Evolutionary conservation across 2,113 vertebrate species (phyloP), one percentile per base, ranked within the genome.

Genomic region (Plecturocebus donacophilus): DNA sequence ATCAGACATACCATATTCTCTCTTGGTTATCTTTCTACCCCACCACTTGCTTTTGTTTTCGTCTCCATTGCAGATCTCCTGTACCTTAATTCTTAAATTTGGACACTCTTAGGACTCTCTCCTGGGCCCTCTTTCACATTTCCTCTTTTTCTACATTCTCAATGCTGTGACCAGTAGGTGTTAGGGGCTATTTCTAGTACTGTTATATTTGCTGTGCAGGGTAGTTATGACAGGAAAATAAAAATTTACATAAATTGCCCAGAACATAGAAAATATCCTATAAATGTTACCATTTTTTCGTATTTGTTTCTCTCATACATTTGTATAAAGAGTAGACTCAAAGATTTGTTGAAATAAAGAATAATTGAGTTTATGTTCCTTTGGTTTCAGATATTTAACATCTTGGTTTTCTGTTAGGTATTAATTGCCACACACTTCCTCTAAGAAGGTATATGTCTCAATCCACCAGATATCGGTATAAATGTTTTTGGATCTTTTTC

Each of bases 231-330:
- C 16, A 42, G 8, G 52, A 77, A 77, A 96, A 47, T 47, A 76
- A 54, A 32, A 64, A 30, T 83, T 92, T 14, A 49, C 3, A 66
- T 75, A 30, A 79, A 54, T 30, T 79, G 0, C 25, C 30, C 58
- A 88, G 38, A 73, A 80, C 80, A 91, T 21, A 84, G 35, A 92
- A 88, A 89, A 92, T 92, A 91, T 49, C 27, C 54, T 45, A 89
- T 61, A 80, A 93, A 58, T n/a, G 30, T 21, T 87, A 58, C 16
- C 95, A 32, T 58, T 88, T 97, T 75, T 96, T 64, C 61, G 32
- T 64, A 64, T 14, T 71, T 30, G 30, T 77, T 92, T 80, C 73
- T 66, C 38, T 91, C 52, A 49, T 86, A 89, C 27, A 71, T 75
- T 73, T 75, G 6, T 85, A 38, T 40, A 68, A 58, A 4, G 1